Evolutionary conservation across 2,888 invertebrate genomes (phyloP), one percentile per base, ranked within the genome.

Genomic region (Drosophila mimica): DNA sequence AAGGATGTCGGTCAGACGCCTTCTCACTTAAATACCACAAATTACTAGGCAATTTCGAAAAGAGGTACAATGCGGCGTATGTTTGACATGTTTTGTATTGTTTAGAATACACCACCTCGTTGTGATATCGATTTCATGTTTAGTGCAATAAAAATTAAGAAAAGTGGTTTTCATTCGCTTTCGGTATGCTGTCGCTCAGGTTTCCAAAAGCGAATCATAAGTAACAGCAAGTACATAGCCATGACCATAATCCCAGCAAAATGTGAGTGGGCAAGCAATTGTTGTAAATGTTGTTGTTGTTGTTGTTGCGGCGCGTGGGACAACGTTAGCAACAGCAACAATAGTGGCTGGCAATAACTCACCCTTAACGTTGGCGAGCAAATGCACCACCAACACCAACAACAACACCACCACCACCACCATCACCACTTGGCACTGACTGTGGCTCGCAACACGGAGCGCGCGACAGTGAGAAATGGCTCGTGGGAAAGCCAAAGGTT

Each of bases 401-500:
- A 69, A 34, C 69, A 52, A 17, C 58, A 36, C 2, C 30, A 30
- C 4, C 28, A 40, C 54, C 77, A 52, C 20, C 58, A 36, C 2
- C 30, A 30, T 4, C 28, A 40, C 54, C 77, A 54, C 38, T 62
- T 48, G 13, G 25, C 48, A 49, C 62, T 36, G 43, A 25, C 46
- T 46, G 46, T 30, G 43, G 15, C 33, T 43, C 46, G 25, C 3
- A 33, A 13, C 57, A 36, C 38, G 20, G 43, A 65, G n/a, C 31
- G 46, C 57, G 30, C 46, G 70, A 70, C 64, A 70, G 75, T 73
- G 78, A 79, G 65, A 78, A 81, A 81, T 79, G 79, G 80, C 79
- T 82, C 91, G 91, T 91, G 91, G 91, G 92, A 92, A 92, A 91
- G 91, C 88, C 91, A 92, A 90, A 91, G 88, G 79, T 87, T 87